phyloP scores from a whole-genome alignment of 2,888 invertebrate genomes.

The Micropterix aruncella region DNA sequence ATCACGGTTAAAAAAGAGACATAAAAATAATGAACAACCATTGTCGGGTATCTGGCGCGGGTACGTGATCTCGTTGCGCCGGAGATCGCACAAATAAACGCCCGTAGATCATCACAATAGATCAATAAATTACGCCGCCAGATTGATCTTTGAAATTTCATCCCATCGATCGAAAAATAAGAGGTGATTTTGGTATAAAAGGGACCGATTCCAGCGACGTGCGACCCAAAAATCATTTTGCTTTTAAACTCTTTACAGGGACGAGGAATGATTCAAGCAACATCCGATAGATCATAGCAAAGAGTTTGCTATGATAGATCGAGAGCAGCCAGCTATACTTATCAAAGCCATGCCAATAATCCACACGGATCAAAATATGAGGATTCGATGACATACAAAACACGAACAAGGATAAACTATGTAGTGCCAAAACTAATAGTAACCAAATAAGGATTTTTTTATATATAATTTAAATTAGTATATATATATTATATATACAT shows the following conservation, averaged over 20 bases:
- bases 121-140: too few relatives aligned
- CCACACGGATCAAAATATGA: background rate
- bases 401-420: background rate
- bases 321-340: background rate
- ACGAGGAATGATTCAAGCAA: too few relatives aligned
- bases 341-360: background rate
- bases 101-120: background rate
- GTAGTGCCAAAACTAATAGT: background rate
- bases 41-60: background rate
- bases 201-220: too few relatives aligned
- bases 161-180: too few relatives aligned
- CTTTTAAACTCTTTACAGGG: too few relatives aligned
- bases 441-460: background rate
- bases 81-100: background rate
- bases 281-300: too few relatives aligned
- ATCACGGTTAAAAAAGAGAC: background rate
- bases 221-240: too few relatives aligned
- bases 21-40: background rate
- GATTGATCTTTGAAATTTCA: too few relatives aligned
- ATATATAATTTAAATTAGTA: background rate
- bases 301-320: background rate
- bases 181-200: too few relatives aligned
- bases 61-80: background rate
- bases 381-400: background rate
- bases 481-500: background rate